Conservation (phyloP, 2,797 vertebrate genomes). For the Selene dorsalis region DNA sequence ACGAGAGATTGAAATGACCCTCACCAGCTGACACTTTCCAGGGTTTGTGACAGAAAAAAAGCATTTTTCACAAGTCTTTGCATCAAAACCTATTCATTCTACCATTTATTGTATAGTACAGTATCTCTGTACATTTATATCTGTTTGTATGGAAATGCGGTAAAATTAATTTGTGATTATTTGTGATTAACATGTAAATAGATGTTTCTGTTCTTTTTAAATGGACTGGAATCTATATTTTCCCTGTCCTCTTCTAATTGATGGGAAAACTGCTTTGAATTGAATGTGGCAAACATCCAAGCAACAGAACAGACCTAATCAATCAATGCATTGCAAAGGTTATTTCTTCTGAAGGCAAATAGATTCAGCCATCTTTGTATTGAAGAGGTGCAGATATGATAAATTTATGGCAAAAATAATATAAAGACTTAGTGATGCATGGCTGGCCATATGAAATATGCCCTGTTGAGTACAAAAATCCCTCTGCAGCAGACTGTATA, state of each 20-base stretch:
- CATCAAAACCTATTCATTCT: background rate
- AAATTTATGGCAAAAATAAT: slow-evolving; percentile 4
- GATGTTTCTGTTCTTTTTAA: slow-evolving; percentile 58
- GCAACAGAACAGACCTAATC: slow-evolving; percentile 42
- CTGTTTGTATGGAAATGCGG: slow-evolving; percentile 32
- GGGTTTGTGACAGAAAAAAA: background rate
- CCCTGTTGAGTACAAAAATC: background rate
- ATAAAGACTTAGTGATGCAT: slow-evolving; percentile 17
- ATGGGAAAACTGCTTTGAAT: slow-evolving; percentile 40
- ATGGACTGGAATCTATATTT: slow-evolving; percentile 47
- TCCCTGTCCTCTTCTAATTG: slow-evolving; percentile 41
- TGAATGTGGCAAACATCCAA: slow-evolving; percentile 45
- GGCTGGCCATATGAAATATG: background rate
- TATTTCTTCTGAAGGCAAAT: slow-evolving; percentile 21
- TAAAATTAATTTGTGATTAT: no score
- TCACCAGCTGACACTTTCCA: background rate
- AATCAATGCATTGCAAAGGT: slow-evolving; percentile 32
- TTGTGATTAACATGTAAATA: slow-evolving; percentile 55
- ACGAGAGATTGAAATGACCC: background rate
- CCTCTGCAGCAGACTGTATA: background rate
- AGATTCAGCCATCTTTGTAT: slow-evolving; percentile 9
- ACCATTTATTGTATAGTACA: no score
- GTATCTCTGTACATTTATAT: no score
- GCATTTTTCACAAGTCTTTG: background rate
- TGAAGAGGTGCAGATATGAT: background rate